These are phyloP conservation scores for silkworm (Bombyx mori) DNA, from an alignment of 1,140 invertebrate species.

Conservation along the genomic window ASM3026992v2 NC_085124.1:7610501-7611000, in stretches of 20 bases:
- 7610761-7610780: slow-evolving; percentile 47
- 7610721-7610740: slow-evolving; percentile 82
- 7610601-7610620: slow-evolving; percentile 1
- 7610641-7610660: no score
- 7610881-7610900: background rate
- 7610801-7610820: slow-evolving; percentile 35
- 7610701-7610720: slow-evolving; percentile 83
- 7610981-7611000: slow-evolving; percentile 75
- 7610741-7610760: slow-evolving; percentile 69
- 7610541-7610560: slow-evolving; percentile 25
- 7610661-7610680: slow-evolving; percentile 42
- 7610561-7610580: slow-evolving; percentile 42
- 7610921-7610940: slow-evolving; percentile 44
- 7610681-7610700: slow-evolving; percentile 76
- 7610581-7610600: slow-evolving; percentile 34
- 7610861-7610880: slow-evolving; percentile 20
- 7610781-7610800: slow-evolving; percentile 46
- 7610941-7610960: slow-evolving; percentile 77
- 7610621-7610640: no score
- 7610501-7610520: slow-evolving; percentile 17
- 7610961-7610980: slow-evolving; percentile 87
- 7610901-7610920: background rate
- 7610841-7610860: slow-evolving; percentile 43
- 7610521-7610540: slow-evolving; percentile 10
- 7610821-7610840: slow-evolving; percentile 26